phyloP scores from a whole-genome alignment of 2,888 invertebrate genomes.

The Spatulosminthurus flaviceps region DNA sequence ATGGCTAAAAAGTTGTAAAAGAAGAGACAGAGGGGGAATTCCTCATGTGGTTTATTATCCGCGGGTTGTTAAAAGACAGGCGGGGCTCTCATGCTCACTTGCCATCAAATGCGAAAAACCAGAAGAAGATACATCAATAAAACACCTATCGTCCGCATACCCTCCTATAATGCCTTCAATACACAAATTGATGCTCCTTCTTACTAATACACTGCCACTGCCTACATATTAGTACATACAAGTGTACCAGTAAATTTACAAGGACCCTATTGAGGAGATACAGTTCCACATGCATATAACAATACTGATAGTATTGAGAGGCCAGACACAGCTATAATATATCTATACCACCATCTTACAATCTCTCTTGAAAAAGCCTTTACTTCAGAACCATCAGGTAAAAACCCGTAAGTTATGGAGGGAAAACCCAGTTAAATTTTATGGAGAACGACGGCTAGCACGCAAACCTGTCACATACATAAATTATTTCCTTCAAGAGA shows the following conservation, averaged over 20 bases:
- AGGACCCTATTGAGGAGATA: too few species aligned
- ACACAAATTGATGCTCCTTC: not conserved
- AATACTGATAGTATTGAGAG: too few species aligned
- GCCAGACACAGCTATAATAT: too few species aligned
- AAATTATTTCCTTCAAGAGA: slow-evolving; percentile 31
- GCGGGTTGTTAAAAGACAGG: slow-evolving; percentile 35
- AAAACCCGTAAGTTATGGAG: too few species aligned
- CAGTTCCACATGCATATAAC: too few species aligned
- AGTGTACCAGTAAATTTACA: too few species aligned
- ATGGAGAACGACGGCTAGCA: slow-evolving; percentile 37
- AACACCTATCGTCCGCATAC: not conserved
- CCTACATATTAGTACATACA: too few species aligned
- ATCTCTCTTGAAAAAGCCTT: not conserved
- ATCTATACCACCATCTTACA: not conserved
- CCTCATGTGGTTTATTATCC: not conserved
- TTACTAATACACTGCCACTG: too few species aligned
- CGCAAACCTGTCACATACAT: slow-evolving; percentile 41
- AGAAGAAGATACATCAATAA: slow-evolving; percentile 4
- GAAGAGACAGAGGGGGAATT: not conserved
- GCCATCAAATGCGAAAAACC: not conserved
- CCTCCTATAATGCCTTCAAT: not conserved
- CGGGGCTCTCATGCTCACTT: slow-evolving; percentile 35
- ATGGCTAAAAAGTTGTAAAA: too few species aligned
- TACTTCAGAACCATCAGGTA: not conserved
- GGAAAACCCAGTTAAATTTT: slow-evolving; percentile 32